Conservation (phyloP, 2,797 vertebrate genomes). For the Loris lydekkerianus region DNA sequence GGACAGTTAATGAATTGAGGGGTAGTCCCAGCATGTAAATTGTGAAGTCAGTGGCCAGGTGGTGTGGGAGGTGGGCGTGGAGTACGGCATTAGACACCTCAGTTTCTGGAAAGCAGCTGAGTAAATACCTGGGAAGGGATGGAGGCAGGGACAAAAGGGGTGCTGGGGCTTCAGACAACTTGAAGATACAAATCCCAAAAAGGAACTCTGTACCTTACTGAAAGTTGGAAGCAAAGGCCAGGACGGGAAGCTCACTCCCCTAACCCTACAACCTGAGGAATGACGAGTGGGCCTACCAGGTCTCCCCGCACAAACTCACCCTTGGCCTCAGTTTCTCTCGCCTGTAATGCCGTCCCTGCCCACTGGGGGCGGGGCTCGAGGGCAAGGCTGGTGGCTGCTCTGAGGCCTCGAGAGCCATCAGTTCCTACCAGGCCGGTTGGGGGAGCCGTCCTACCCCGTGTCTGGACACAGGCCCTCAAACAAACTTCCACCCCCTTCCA, state of each 20-base stretch:
- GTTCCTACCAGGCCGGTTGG: slow-evolving; percentile 68
- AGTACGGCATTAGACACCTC: background rate
- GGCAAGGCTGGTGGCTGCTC: slow-evolving; percentile 39
- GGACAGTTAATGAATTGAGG: background rate
- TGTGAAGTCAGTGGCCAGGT: background rate
- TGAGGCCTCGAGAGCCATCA: slow-evolving; percentile 63
- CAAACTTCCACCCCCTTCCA: background rate
- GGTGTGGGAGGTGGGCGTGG: background rate
- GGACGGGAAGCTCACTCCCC: background rate
- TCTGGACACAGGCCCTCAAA: background rate
- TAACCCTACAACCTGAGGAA: background rate
- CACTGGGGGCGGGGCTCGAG: slow-evolving; percentile 64
- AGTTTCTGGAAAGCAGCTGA: background rate
- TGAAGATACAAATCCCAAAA: background rate
- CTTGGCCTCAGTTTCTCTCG: background rate
- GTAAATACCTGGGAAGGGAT: background rate
- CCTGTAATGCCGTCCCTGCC: slow-evolving; percentile 19
- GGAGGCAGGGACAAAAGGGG: background rate
- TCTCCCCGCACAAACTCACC: accelerated
- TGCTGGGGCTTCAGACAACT: background rate
- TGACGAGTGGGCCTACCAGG: background rate
- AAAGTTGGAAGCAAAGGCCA: background rate
- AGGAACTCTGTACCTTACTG: background rate
- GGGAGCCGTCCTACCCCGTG: background rate
- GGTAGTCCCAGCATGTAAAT: background rate